Conservation (phyloP, 1,140 invertebrate genomes). For the Bombus affinis region DNA sequence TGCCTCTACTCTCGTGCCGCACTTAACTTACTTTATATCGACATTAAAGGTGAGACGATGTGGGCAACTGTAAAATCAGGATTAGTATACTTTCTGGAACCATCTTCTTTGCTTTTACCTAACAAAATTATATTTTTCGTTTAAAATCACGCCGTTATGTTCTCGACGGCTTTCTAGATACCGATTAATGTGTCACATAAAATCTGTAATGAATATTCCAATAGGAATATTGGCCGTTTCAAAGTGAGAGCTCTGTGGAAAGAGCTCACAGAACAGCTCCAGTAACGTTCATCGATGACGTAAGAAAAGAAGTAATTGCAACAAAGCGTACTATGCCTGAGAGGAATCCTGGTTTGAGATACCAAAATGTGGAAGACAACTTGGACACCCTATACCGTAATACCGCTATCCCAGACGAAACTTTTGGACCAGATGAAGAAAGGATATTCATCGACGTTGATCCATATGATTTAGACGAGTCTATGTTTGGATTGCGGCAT, state of each 20-base stretch:
- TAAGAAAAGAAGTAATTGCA: conserved; percentile 15
- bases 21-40: conserved; percentile 87
- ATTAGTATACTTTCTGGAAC: not conserved
- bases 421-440: conserved; percentile 78
- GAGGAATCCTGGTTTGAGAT: conserved; percentile 57
- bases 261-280: conserved; percentile 68
- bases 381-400: conserved; percentile 72
- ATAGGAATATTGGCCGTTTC: conserved; percentile 82
- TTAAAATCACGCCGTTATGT: not conserved
- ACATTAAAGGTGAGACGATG: conserved; percentile 87
- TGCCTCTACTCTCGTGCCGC: conserved; percentile 85
- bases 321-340: conserved; percentile 61
- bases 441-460: conserved; percentile 80
- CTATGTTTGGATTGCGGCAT: conserved; percentile 66
- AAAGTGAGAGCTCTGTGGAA: conserved; percentile 61
- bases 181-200: not conserved
- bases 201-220: conserved; percentile 29
- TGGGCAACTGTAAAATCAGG: not conserved
- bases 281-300: conserved; percentile 51
- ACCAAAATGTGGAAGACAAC: conserved; percentile 69
- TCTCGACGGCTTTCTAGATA: not conserved
- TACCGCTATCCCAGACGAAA: conserved; percentile 77
- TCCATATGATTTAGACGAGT: conserved; percentile 72
- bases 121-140: not conserved
- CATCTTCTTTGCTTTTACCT: not conserved